phyloP scores from a whole-genome alignment of 2,113 vertebrate species.

The Clinocottus analis region DNA sequence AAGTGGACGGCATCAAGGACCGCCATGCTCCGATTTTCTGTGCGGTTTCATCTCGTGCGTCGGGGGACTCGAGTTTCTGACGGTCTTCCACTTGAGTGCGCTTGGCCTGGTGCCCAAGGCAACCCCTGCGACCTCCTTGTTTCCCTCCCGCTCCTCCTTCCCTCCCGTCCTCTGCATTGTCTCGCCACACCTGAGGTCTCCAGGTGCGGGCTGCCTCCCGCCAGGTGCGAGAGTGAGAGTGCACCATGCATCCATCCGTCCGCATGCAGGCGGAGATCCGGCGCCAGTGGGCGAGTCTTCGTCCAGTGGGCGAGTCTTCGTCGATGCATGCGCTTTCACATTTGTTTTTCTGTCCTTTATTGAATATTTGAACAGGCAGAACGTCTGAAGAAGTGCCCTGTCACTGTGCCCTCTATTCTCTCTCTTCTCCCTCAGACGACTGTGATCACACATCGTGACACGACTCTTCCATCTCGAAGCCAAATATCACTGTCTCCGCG shows the following conservation, averaged over 20 bases:
- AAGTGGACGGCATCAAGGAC: slow-evolving; percentile 50
- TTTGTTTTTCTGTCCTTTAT: slow-evolving; percentile 57
- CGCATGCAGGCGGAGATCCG: background rate
- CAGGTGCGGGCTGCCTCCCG: slow-evolving; percentile 7
- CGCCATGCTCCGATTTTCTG: slow-evolving; percentile 47
- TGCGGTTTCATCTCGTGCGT: slow-evolving; percentile 52
- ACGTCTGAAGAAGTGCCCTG: slow-evolving; percentile 56
- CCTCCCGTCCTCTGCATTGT: slow-evolving; percentile 31
- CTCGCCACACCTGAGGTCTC: slow-evolving; percentile 64
- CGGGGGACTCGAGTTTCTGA: slow-evolving; percentile 36
- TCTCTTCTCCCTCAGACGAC: slow-evolving; percentile 40
- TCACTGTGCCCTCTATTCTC: slow-evolving; percentile 44
- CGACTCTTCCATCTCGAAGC: slow-evolving; percentile 55
- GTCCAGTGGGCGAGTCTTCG: slow-evolving; percentile 19
- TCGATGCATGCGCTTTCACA: slow-evolving; percentile 9
- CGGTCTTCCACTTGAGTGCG: slow-evolving; percentile 61
- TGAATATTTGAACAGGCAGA: slow-evolving; percentile 75
- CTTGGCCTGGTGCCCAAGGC: slow-evolving; percentile 51
- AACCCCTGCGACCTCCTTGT: slow-evolving; percentile 46
- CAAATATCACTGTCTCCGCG: slow-evolving; percentile 63
- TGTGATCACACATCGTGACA: slow-evolving; percentile 62
- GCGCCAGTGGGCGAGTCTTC: slow-evolving; percentile 7
- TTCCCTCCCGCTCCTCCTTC: slow-evolving; percentile 13
- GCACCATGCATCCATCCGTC: background rate
- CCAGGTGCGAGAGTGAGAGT: slow-evolving; percentile 57